phyloP scores from a whole-genome alignment of 2,888 invertebrate species.

The Erebia aethiops region DNA sequence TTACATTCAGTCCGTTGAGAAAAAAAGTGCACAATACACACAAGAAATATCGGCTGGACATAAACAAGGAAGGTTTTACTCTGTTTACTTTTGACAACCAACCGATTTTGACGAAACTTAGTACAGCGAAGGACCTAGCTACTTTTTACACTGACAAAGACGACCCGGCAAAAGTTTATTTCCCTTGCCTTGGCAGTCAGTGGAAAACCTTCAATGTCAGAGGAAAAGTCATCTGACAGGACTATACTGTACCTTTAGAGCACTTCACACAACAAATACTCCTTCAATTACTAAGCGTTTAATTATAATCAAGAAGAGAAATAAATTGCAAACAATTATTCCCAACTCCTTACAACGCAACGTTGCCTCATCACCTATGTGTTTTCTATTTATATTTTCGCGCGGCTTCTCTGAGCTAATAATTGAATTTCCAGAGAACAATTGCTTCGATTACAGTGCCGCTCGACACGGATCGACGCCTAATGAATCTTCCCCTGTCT shows the following conservation, averaged over 20 bases:
- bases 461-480: conserved; percentile 77
- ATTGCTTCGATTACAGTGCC: conserved; percentile 79
- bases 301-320: conserved; percentile 71
- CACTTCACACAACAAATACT: conserved; percentile 38
- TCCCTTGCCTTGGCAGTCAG: not conserved
- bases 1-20: too few species aligned
- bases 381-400: conserved; percentile 49
- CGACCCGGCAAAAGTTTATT: too few species aligned
- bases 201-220: not conserved
- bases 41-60: not conserved
- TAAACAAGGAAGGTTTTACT: too few species aligned
- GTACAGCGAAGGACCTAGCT: too few species aligned
- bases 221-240: not conserved
- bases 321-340: conserved; percentile 76
- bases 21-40: too few species aligned
- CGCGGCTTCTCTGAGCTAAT: conserved; percentile 63
- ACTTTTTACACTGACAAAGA: too few species aligned
- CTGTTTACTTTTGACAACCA: too few species aligned
- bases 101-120: too few species aligned
- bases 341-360: conserved; percentile 65
- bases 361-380: conserved; percentile 67
- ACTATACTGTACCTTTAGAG: conserved; percentile 5
- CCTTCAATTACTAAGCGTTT: conserved; percentile 51
- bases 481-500: conserved; percentile 81
- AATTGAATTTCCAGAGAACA: conserved; percentile 82